Evolutionary conservation across 2,797 vertebrate genomes (phyloP).

Genomic region (Crenichthys baileyi): DNA sequence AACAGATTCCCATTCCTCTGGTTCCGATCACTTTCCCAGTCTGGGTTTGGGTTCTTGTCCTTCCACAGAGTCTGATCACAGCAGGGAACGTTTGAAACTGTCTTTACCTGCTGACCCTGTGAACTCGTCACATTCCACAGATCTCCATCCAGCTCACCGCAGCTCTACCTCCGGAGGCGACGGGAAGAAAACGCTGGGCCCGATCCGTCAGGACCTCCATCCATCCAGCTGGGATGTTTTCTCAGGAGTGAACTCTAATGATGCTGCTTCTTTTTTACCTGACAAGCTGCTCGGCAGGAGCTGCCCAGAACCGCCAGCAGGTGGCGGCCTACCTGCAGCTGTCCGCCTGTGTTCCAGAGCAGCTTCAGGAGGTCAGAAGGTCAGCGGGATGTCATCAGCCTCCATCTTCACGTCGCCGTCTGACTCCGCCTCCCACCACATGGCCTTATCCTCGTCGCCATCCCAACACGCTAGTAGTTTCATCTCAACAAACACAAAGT

Average conservation of each 20-base stretch:
- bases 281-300: neutral
- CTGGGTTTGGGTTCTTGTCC: neutral
- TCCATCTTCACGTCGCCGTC: neutral
- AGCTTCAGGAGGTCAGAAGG: neutral
- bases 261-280: neutral
- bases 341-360: no score
- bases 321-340: no score
- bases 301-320: neutral
- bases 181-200: neutral
- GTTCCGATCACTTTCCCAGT: neutral
- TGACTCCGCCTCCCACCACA: slow-evolving; percentile 15
- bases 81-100: neutral
- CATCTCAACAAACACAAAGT: neutral
- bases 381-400: neutral
- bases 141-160: neutral
- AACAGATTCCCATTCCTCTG: neutral
- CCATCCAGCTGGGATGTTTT: neutral
- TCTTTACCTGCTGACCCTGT: slow-evolving; percentile 1
- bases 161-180: slow-evolving; percentile 25
- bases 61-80: slow-evolving; percentile 4
- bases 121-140: slow-evolving; percentile 10
- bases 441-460: slow-evolving; percentile 17
- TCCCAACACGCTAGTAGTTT: neutral
- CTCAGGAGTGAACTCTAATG: slow-evolving; percentile 21
- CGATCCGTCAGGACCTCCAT: slow-evolving; percentile 2